Percentiles rank a stretch among this genome's conserved stretches.
Conservation (phyloP, 2,797 vertebrate species). For the Gallinago solitaria region DNA sequence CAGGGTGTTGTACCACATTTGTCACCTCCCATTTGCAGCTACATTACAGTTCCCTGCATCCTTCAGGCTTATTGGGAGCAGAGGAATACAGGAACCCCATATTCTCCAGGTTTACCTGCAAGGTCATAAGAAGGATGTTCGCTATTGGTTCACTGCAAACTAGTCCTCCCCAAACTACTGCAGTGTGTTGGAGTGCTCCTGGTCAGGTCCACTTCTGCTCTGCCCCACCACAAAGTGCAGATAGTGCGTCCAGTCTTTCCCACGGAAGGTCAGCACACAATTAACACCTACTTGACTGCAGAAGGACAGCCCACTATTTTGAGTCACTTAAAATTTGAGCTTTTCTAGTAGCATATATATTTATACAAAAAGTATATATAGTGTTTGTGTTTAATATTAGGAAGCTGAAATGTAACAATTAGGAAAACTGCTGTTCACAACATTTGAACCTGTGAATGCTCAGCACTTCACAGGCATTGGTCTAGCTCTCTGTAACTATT, state of each 20-base stretch:
- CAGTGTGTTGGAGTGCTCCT: background rate
- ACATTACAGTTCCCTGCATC: background rate
- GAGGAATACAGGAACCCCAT: background rate
- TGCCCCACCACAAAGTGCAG: background rate
- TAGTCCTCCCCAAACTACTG: background rate
- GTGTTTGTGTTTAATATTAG: background rate
- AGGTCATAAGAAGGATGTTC: background rate
- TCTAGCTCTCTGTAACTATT: background rate
- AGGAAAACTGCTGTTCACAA: background rate
- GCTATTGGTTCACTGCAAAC: fast-evolving
- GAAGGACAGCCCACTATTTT: background rate
- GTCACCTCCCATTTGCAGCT: background rate
- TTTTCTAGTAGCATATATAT: background rate
- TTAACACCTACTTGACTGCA: background rate
- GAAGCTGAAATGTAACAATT: background rate
- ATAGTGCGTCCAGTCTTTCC: background rate
- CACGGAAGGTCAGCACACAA: background rate
- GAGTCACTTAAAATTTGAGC: background rate
- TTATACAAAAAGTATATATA: background rate
- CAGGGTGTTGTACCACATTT: background rate
- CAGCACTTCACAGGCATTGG: background rate
- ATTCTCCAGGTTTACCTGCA: background rate
- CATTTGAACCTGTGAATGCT: background rate
- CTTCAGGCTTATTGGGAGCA: background rate
- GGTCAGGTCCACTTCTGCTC: background rate